Evolutionary conservation across 2,888 invertebrate genomes (phyloP).

Genomic region (Andrena dorsata): DNA sequence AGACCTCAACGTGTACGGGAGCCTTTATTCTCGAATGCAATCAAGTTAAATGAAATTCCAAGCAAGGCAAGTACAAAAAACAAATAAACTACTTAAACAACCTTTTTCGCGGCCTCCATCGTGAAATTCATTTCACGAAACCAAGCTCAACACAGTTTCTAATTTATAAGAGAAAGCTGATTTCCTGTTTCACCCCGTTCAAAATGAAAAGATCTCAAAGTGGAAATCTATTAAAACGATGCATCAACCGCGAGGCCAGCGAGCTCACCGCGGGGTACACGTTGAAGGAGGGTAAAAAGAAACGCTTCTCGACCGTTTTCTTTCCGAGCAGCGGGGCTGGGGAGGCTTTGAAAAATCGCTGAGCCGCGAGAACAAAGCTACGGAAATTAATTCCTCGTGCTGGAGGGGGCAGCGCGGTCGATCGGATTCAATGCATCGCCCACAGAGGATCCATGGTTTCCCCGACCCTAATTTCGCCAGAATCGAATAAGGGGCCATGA

Average conservation of each 20-base stretch:
- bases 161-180: not conserved
- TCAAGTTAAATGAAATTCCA: no score
- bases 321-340: slow-evolving; percentile 4
- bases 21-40: no score
- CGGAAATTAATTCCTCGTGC: slow-evolving; percentile 49
- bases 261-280: not conserved
- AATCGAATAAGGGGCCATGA: slow-evolving; percentile 26
- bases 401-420: slow-evolving; percentile 23
- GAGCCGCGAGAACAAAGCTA: slow-evolving; percentile 45
- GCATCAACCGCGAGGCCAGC: not conserved
- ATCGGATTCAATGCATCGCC: slow-evolving; percentile 33
- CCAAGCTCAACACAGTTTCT: no score
- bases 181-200: not conserved
- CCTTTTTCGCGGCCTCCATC: no score
- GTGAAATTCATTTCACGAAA: no score
- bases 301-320: slow-evolving; percentile 37
- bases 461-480: slow-evolving; percentile 29
- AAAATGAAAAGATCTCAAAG: not conserved
- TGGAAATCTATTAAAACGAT: slow-evolving; percentile 11
- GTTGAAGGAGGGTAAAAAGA: slow-evolving; percentile 32
- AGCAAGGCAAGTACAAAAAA: no score
- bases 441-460: not conserved
- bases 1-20: no score
- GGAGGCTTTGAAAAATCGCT: slow-evolving; percentile 40
- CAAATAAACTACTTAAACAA: no score